Conservation (phyloP, 2,113 vertebrate genomes). For the Mustelus asterias region DNA sequence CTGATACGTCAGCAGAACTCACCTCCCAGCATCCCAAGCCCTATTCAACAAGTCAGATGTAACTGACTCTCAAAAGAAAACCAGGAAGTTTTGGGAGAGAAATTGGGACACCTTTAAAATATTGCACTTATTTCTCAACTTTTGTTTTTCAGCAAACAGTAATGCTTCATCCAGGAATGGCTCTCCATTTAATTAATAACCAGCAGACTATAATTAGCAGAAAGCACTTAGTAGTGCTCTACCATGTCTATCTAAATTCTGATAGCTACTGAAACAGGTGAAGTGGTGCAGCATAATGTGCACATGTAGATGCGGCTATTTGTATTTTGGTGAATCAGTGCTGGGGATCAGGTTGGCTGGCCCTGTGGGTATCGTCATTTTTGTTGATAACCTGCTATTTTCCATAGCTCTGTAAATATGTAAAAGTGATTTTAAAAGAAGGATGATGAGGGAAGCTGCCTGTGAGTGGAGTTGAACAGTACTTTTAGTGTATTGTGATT, state of each 20-base stretch:
- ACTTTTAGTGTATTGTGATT: not conserved
- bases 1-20: not conserved
- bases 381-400: not conserved
- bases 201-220: not conserved
- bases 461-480: not conserved
- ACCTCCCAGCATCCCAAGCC: not conserved
- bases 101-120: not conserved
- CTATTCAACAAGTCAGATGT: not conserved
- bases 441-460: not conserved
- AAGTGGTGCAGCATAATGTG: not conserved
- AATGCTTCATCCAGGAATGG: not conserved
- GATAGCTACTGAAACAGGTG: not conserved
- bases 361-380: not conserved
- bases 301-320: not conserved
- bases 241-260: not conserved
- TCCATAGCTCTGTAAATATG: not conserved
- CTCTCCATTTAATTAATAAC: not conserved
- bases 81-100: not conserved
- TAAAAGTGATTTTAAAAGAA: not conserved
- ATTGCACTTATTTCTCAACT: not conserved
- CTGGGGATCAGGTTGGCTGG: not conserved
- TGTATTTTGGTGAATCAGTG: not conserved
- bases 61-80: not conserved
- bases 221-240: not conserved
- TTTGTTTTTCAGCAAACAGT: not conserved